Base-by-base conservation (phyloP, 53 echinoderm and acorn worm genomes). In the Paelopatides confundens region DNA sequence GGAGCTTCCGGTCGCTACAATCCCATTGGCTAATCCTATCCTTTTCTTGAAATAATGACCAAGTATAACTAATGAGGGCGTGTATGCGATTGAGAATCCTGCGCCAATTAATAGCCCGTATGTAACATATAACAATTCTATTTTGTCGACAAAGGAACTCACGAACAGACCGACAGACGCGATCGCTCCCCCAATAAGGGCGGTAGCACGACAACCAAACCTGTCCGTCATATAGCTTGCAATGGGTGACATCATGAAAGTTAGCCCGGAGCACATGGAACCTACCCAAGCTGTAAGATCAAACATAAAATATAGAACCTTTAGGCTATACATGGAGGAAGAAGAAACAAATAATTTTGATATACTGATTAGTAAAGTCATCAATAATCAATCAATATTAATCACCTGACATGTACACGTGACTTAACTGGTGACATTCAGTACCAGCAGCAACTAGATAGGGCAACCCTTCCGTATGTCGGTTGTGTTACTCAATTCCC, bases 21-120 rank as follows among this genome's bases (percentile, higher is more conserved):
- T 88, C 1, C 98, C 95, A 46, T 97, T 97, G 49, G 95, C 98
- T 34, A 97, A 66, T 14, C 98, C 98, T 15, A 97, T 82, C 62
- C 88, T 89, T 85, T 85, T 95, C 65, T 95, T 92, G 87, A 97
- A 97, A 76, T 97, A 97, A 69, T 89, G 89, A 91, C 94, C 92
- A 13, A 96, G 90, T 76, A 96, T 96, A 62, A 95, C 91, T 15
- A 96, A 81, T 3, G 96, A 96, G 18, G 96, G 96, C 5, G 93
- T 95, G 66, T 95, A 96, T 39, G 93, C 94, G 50, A 96, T 89
- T 28, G 96, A 93, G 71, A 95, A 95, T 0, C 96, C 96, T 0
- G 70, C 28, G 0, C 96, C 96, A 21, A 89, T 86, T 38, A 89
- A 63, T 66, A 95, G 68, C 3, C 96, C 96, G 65, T 96, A 96